Evolutionary conservation across 2,888 invertebrate genomes (phyloP), one percentile per base, ranked within the genome.

Genomic region (Eupelmus urozonus): DNA sequence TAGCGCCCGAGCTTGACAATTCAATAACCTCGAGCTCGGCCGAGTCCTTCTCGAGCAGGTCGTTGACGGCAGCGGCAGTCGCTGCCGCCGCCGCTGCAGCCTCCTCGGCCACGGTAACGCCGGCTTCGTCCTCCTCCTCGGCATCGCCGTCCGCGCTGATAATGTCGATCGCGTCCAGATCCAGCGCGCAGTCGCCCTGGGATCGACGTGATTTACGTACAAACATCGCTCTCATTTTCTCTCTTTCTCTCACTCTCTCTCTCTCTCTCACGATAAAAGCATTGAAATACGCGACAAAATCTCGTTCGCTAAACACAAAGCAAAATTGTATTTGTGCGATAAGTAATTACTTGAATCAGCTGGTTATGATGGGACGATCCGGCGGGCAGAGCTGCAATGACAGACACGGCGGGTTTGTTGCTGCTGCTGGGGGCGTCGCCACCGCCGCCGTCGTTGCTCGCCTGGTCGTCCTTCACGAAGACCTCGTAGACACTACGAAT

Each of bases 401-500:
- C 73, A 1, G 79, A 80, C 18, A 76, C 70, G 16, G 45, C 79
- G 18, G 79, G 65, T 16, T 67, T 72, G 45, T 16, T 23, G 49
- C 13, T 34, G 13, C 23, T 34, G 34, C 3, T 34, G 5, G 34
- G 9, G n/a, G n/a, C n/a, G n/a, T n/a, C n/a, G 49, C 23, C 27
- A 11, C 7, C 81, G 60, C 81, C 81, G 23, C 80, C 81, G 25
- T 84, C 83, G 3, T 80, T 63, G 13, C 77, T 83, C 49, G 78
- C 23, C 27, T 79, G 69, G 34, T 87, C 88, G 55, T 87, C 88
- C 76, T 88, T 88, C 65, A 88, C 87, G 76, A 87, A 88, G 18
- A 88, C 88, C 82, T 88, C 88, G 78, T 88, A 88, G 62, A 88
- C 86, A 59, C 88, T 88, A 78, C 63, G 71, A 59, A 77, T 74